phyloP scores from a whole-genome alignment of 1,140 invertebrate genomes.

The Mya arenaria region DNA sequence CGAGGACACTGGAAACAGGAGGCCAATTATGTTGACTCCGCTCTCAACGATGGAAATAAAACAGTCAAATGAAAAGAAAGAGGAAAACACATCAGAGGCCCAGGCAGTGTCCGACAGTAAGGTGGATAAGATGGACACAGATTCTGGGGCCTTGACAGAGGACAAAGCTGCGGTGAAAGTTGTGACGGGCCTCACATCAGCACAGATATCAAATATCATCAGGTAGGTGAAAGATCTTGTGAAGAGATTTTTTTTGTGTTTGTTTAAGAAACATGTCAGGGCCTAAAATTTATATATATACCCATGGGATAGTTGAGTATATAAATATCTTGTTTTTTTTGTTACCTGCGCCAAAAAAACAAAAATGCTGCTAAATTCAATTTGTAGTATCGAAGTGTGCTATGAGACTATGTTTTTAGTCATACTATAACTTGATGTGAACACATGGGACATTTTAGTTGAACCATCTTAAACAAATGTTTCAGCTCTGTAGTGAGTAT shows the following conservation, averaged over 20 bases:
- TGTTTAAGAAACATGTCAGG: too few relatives aligned
- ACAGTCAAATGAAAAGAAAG: constrained; percentile 64
- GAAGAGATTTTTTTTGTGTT: too few relatives aligned
- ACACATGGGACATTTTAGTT: too few relatives aligned
- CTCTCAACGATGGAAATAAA: constrained; percentile 79
- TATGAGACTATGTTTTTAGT: too few relatives aligned
- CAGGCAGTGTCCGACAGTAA: constrained; percentile 54
- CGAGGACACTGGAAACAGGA: constrained; percentile 91
- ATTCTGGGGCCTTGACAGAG: constrained; percentile 34
- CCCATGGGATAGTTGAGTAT: too few relatives aligned
- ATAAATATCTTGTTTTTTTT: too few relatives aligned
- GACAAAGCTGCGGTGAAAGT: constrained; percentile 60
- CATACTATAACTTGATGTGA: too few relatives aligned
- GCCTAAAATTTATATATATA: too few relatives aligned
- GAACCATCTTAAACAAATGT: too few relatives aligned
- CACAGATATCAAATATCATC: constrained; percentile 76
- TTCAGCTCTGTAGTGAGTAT: constrained; percentile 87
- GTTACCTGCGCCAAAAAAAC: too few relatives aligned
- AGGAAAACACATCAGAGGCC: constrained; percentile 40
- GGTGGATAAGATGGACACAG: constrained; percentile 73
- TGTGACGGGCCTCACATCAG: constrained; percentile 69
- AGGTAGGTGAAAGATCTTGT: constrained; percentile 72
- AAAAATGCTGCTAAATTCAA: too few relatives aligned
- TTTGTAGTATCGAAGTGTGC: too few relatives aligned
- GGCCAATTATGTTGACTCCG: constrained; percentile 90